phyloP scores from a whole-genome alignment of 2,888 invertebrate species.

The Sicus ferrugineus region DNA sequence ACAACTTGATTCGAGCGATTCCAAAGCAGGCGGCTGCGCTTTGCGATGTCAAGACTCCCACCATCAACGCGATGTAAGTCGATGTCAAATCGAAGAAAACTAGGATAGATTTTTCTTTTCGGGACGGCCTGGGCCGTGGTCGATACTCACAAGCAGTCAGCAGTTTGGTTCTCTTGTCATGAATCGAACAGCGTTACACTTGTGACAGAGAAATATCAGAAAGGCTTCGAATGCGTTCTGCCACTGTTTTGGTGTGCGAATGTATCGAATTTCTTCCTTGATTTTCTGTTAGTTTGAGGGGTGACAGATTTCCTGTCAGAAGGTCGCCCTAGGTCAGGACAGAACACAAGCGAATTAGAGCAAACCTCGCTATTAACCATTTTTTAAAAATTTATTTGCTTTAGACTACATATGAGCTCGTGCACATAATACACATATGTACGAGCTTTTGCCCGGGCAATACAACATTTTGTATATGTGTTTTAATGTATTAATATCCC shows the following conservation, averaged over 20 bases:
- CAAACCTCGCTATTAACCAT: too few species aligned
- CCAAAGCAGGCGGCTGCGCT: constrained; percentile 70
- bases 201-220: constrained; percentile 53
- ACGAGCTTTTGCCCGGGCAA: too few species aligned
- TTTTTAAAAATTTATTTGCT: too few species aligned
- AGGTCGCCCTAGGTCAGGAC: too few species aligned
- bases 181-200: constrained; percentile 59
- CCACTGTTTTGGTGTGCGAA: constrained; percentile 55
- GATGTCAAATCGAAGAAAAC: too few species aligned
- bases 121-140: not conserved
- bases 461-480: too few species aligned
- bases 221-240: constrained; percentile 37
- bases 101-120: too few species aligned
- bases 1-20: constrained; percentile 84
- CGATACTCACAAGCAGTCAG: constrained; percentile 58
- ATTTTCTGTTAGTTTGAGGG: constrained; percentile 29
- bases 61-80: constrained; percentile 87
- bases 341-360: too few species aligned
- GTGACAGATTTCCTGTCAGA: not conserved
- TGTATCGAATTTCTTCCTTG: constrained; percentile 33
- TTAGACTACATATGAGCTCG: constrained; percentile 16
- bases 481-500: not conserved
- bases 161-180: constrained; percentile 49
- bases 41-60: constrained; percentile 77
- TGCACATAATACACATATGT: constrained; percentile 29